These are phyloP conservation scores for Agonopterix heracliana DNA, from an alignment of 2,888 invertebrate species.

Conservation along the genomic window DNA sequence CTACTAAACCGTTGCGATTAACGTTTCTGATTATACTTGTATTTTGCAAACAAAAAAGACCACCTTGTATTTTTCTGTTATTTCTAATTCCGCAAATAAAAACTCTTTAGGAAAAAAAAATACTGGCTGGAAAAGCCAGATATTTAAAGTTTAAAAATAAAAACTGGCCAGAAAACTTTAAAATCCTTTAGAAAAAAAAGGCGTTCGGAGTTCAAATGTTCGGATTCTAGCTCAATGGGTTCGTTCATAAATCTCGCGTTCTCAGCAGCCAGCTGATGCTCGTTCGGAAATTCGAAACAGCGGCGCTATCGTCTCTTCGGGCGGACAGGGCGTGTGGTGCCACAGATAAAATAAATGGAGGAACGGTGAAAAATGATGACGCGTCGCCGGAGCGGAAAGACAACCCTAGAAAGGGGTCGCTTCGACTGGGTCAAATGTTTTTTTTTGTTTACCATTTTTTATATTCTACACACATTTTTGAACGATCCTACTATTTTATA, in stretches of 20 bases:
- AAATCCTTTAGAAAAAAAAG: slow-evolving; percentile 24
- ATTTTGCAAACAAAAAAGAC: background rate
- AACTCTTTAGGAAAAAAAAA: no score
- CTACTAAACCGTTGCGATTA: slow-evolving; percentile 39
- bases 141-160: no score
- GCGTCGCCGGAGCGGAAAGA: slow-evolving; percentile 62
- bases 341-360: slow-evolving; percentile 74
- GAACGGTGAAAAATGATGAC: slow-evolving; percentile 73
- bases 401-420: slow-evolving; percentile 53
- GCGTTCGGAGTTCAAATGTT: slow-evolving; percentile 55
- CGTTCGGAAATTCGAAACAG: slow-evolving; percentile 59
- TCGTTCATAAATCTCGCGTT: slow-evolving; percentile 67
- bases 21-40: slow-evolving; percentile 6
- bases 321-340: slow-evolving; percentile 61
- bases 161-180: background rate
- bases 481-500: no score
- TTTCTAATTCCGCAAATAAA: background rate
- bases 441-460: slow-evolving; percentile 18
- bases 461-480: no score
- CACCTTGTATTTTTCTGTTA: background rate
- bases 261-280: slow-evolving; percentile 71
- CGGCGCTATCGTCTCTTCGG: slow-evolving; percentile 47
- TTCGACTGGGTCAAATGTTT: slow-evolving; percentile 51
- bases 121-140: no score
- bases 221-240: slow-evolving; percentile 62